These are phyloP conservation scores for Zoroaster sp. DNA, from an alignment of 53 echinoderm and acorn worm species.

Conservation along the genomic window DNA sequence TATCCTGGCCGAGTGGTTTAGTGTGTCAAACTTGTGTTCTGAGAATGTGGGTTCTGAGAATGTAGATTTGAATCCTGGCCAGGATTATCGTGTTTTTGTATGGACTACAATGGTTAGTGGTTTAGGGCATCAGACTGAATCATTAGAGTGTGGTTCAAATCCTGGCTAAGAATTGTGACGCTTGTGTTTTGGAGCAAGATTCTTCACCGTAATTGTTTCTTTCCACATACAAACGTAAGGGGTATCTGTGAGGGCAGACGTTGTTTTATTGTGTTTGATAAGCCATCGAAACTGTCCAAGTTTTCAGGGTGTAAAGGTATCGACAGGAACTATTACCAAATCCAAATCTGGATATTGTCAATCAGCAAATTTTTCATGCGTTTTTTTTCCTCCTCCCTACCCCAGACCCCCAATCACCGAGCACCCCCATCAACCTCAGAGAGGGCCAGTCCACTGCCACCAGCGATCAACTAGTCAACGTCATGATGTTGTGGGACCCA, in stretches of 20 bases:
- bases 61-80: too few species aligned
- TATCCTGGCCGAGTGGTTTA: neutral
- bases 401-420: slow-evolving; percentile 77
- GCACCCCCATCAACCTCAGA: slow-evolving; percentile 57
- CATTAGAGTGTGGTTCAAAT: too few species aligned
- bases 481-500: slow-evolving; percentile 75
- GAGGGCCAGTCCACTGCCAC: slow-evolving; percentile 57
- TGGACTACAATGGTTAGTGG: too few species aligned
- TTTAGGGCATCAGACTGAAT: too few species aligned
- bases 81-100: too few species aligned
- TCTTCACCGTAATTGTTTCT: neutral
- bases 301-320: too few species aligned
- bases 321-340: too few species aligned
- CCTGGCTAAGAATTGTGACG: too few species aligned
- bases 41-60: too few species aligned
- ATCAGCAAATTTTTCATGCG: neutral
- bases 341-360: too few species aligned
- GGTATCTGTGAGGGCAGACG: neutral
- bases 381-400: neutral
- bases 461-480: slow-evolving; percentile 42
- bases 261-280: neutral
- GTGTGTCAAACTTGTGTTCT: neutral
- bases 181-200: too few species aligned
- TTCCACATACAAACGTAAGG: neutral
- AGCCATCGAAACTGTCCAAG: too few species aligned